Conservation (phyloP, 92 coral and sea anemone species). For the Phenganax subtilis region DNA sequence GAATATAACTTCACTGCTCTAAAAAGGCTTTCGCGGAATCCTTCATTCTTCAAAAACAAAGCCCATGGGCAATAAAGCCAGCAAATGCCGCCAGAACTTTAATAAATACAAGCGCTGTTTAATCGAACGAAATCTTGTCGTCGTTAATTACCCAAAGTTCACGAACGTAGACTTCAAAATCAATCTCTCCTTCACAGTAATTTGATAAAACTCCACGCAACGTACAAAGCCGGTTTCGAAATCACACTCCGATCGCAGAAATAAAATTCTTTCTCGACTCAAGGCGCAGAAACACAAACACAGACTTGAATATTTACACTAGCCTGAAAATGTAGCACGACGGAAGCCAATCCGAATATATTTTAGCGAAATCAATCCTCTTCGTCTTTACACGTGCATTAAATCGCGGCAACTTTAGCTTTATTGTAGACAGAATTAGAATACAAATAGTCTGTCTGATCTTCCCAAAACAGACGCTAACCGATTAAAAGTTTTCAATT, state of each 20-base stretch:
- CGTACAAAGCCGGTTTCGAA: slow-evolving; percentile 12
- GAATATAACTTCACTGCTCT: not conserved
- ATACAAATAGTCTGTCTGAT: slow-evolving; percentile 21
- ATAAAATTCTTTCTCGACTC: slow-evolving; percentile 6
- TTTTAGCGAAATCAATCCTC: too few species aligned
- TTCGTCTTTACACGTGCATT: not conserved
- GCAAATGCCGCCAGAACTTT: slow-evolving; percentile 28
- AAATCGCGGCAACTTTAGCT: slow-evolving; percentile 3
- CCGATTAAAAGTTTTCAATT: slow-evolving; percentile 28
- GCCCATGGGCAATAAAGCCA: not conserved
- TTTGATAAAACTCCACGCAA: slow-evolving; percentile 10
- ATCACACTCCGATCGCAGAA: slow-evolving; percentile 13
- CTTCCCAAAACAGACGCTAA: slow-evolving; percentile 17
- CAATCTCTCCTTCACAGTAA: slow-evolving; percentile 8
- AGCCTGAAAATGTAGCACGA: not conserved
- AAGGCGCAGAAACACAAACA: not conserved
- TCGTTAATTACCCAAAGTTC: slow-evolving; percentile 32
- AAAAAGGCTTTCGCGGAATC: slow-evolving; percentile 10
- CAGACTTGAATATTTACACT: slow-evolving; percentile 15
- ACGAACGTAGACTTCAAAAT: not conserved
- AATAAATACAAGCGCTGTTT: slow-evolving; percentile 13
- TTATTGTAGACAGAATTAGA: not conserved
- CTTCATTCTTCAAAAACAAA: slow-evolving; percentile 25
- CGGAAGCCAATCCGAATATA: not conserved
- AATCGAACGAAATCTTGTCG: slow-evolving; percentile 35